A percentile compares a stretch with the other conserved stretches of the same genome.
Conservation (phyloP, 2,797 vertebrate genomes). For the Oophaga sylvatica region DNA sequence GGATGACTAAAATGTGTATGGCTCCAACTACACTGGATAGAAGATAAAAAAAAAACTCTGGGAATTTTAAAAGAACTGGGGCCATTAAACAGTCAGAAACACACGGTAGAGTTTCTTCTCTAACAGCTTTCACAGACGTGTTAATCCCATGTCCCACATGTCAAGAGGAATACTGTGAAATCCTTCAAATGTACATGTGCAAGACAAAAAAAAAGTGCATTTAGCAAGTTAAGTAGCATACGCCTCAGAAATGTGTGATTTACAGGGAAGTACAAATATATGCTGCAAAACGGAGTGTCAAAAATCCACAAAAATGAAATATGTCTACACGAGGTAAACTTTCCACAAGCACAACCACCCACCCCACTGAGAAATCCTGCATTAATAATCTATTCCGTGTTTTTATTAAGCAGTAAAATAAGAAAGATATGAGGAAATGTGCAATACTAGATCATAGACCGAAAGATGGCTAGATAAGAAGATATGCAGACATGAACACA, state of each 20-base stretch:
- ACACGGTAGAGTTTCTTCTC: slow-evolving; percentile 59
- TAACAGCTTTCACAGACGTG: slow-evolving; percentile 61
- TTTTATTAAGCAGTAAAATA: neutral
- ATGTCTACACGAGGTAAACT: neutral
- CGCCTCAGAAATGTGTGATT: neutral
- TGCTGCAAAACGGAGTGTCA: neutral
- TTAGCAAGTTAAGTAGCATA: slow-evolving; percentile 24
- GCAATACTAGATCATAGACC: neutral
- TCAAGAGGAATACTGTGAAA: slow-evolving; percentile 54
- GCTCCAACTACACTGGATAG: slow-evolving; percentile 1
- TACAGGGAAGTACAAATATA: neutral
- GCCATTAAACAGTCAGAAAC: slow-evolving; percentile 61
- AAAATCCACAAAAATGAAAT: neutral
- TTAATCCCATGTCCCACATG: slow-evolving; percentile 60
- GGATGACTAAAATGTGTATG: slow-evolving; percentile 25
- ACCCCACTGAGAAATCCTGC: too few species aligned
- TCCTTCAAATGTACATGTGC: slow-evolving; percentile 29
- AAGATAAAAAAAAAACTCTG: slow-evolving; percentile 38
- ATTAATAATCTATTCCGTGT: neutral
- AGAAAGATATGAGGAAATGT: neutral
- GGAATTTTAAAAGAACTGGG: slow-evolving; percentile 28
- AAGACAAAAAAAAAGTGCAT: slow-evolving; percentile 18
- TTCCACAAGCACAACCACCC: neutral
- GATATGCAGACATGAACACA: too few species aligned
- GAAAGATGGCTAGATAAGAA: too few species aligned